Conservation (phyloP, 2,113 vertebrate species). For the Ahaetulla prasina region DNA sequence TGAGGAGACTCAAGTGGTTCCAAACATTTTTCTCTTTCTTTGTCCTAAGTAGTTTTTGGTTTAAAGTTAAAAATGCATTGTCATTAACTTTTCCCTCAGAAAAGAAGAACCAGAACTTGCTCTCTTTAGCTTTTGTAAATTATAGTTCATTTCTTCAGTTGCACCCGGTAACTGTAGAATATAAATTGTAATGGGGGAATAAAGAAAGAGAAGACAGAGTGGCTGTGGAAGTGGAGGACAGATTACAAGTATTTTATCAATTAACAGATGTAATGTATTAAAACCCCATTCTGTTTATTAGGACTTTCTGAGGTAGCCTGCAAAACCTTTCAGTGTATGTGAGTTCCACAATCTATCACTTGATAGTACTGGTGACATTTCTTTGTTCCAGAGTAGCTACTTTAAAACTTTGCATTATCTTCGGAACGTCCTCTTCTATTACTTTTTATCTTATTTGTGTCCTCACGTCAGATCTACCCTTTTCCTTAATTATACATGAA, state of each 20-base stretch:
- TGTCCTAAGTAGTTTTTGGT: neutral
- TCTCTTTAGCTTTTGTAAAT: neutral
- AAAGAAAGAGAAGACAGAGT: neutral
- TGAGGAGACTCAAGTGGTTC: neutral
- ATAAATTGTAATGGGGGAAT: neutral
- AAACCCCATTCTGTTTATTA: neutral
- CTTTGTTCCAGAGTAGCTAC: neutral
- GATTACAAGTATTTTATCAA: neutral
- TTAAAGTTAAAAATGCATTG: neutral
- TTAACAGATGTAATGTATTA: neutral
- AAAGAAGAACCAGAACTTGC: neutral
- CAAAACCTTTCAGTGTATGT: neutral
- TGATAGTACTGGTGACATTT: neutral
- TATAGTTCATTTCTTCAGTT: neutral
- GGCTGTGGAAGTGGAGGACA: neutral
- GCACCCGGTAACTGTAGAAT: neutral
- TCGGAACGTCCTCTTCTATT: neutral
- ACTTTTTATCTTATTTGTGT: neutral
- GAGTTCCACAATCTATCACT: neutral
- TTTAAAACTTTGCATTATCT: neutral
- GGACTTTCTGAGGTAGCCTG: neutral
- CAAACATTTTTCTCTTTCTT: neutral
- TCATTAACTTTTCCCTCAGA: neutral
- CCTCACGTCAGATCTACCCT: neutral
- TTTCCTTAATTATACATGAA: neutral